Percentiles rank a stretch among this genome's conserved stretches.
phyloP scores from a whole-genome alignment of 1,140 invertebrate species.

The Samia ricini region DNA sequence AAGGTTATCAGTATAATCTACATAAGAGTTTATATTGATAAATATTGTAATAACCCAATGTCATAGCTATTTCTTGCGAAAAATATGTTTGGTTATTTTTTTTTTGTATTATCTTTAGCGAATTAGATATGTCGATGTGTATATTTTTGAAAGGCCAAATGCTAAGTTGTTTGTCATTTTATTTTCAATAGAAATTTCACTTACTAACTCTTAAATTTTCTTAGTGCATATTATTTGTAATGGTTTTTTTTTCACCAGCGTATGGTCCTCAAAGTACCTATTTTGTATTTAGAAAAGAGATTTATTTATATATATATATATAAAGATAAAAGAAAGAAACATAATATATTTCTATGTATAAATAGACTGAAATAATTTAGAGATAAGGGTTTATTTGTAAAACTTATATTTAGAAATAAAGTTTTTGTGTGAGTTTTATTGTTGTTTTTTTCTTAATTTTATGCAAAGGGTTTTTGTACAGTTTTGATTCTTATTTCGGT shows the following conservation, averaged over 20 bases:
- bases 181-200: not conserved
- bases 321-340: not conserved
- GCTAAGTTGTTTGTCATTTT: not conserved
- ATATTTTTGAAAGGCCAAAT: not conserved
- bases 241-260: not conserved
- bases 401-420: constrained; percentile 1
- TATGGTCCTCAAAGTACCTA: not conserved
- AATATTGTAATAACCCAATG: no score
- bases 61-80: no score
- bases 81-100: not conserved
- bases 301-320: constrained; percentile 1
- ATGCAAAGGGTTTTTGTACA: not conserved
- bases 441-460: not conserved
- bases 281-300: not conserved
- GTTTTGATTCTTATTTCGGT: no score
- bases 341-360: constrained; percentile 2
- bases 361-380: constrained; percentile 1
- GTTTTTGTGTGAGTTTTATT: not conserved
- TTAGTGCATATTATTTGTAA: not conserved
- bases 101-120: not conserved
- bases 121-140: not conserved
- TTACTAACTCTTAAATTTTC: not conserved
- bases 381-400: not conserved
- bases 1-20: no score
- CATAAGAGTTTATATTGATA: no score